Evolutionary conservation across 2,888 invertebrate genomes (phyloP), one percentile per base, ranked within the genome.

Genomic region (Drosophila lutescens): DNA sequence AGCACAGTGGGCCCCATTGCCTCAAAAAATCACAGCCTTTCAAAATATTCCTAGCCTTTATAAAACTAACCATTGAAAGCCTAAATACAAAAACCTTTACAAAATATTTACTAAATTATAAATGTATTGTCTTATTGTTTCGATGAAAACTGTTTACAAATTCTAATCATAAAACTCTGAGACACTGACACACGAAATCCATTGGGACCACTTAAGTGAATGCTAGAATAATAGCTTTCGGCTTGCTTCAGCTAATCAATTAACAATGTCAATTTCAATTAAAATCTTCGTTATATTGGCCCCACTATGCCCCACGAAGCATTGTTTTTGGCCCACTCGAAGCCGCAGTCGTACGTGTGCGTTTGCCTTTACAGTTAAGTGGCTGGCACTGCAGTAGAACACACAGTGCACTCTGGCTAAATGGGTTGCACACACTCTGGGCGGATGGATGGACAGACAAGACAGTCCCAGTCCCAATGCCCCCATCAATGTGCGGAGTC

Each of bases 311-410:
- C 38, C 23, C 15, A 34, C 62, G 59, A 26, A 26, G 26, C 26
- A 26, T 56, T 60, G 59, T 62, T 58, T 70, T 74, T 74, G 49
- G 74, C 80, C 73, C 63, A 30, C 8, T 30, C 30, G 26, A 26
- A 26, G 26, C 26, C 5, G 8, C 58, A 26, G 36, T 68, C 36
- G 73, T 88, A 88, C 85, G 89, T 84, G 88, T 84, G 88, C 84
- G 77, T 84, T 81, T 74, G 79, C 72, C 71, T 85, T 83, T 80
- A 85, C 85, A 78, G 85, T 74, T 68, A 26, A 49, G 49, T 49
- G 17, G 53, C 79, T 1, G 30, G 30, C 50, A 74, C 60, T 68
- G 67, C 59, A 54, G 66, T 26, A 26, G 26, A 26, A 26, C 26
- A 30, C 68, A 43, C 49, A 58, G 63, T 87, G 82, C 79, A 78